Evolutionary conservation across 2,888 invertebrate species (phyloP), one percentile per base, ranked within the genome.

Genomic region (Julus scandinavius): DNA sequence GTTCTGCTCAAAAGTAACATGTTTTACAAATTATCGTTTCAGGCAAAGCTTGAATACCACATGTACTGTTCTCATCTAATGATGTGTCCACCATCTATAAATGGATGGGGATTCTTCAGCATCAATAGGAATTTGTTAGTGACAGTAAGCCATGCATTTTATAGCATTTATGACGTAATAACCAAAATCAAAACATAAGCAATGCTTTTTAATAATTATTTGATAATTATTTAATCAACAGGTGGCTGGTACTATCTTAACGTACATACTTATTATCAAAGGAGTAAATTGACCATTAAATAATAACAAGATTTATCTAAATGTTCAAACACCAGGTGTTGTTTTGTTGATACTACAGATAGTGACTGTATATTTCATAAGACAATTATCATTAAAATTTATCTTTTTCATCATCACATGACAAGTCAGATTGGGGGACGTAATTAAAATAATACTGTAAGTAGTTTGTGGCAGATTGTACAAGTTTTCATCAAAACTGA

Each of bases 41-140:
- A 85, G 85, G 85, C 85, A 17, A 85, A 85, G 29, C 85, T 40
- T 15, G 85, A 85, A n/a, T 85, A 85, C 40, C 85, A 85, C 40
- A 85, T 85, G 85, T 85, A 85, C n/a, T 85, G 85, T n/a, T 85
- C 45, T n/a, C 45, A 85, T n/a, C 40, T 85, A 4, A 38, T n/a
- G 40, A 38, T 38, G 13, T 40, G 45, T n/a, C 85, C 85, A 38
- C 85, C 38, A 41, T 4, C 40, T 5, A 85, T 85, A 2, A 85
- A 40, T 1, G 85, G 85, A 5, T 85, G 85, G 85, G 85, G 85
- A 45, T 85, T 85, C 9, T 85, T 85, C n/a, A 38, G 15, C n/a
- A 40, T 85, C n/a, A 85, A 45, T 38, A 85, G 40, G 40, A 85
- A n/a, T 40, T 85, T 85, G 6, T n/a, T 85, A 17, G 45, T 85